Conservation (phyloP, 2,113 vertebrate species). For the Micronisus gabar region DNA sequence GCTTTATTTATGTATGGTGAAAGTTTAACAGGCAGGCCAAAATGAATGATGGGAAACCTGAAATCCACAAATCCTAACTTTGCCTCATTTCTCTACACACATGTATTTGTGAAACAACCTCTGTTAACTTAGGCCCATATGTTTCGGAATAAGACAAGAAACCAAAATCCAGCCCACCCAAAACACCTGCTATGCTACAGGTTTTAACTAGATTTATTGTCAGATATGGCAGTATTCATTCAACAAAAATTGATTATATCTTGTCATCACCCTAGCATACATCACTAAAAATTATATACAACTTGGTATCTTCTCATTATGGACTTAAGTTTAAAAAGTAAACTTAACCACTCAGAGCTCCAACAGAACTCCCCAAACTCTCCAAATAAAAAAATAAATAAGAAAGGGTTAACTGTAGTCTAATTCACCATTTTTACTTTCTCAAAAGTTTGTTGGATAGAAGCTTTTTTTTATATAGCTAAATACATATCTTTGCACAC, state of each 20-base stretch:
- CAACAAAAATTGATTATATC: background rate
- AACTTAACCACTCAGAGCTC: background rate
- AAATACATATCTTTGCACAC: background rate
- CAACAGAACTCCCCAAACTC: background rate
- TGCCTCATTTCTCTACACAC: background rate
- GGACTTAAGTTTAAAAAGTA: background rate
- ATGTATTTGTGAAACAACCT: background rate
- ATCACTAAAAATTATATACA: background rate
- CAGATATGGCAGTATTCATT: background rate
- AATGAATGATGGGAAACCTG: background rate
- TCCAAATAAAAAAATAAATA: background rate
- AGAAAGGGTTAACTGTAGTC: background rate
- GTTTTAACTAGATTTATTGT: background rate
- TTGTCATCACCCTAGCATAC: background rate
- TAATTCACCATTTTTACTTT: background rate
- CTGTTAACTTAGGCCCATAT: background rate
- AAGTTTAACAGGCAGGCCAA: background rate
- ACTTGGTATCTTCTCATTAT: background rate
- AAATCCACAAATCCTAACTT: background rate
- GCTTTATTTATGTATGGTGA: background rate
- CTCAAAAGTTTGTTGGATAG: background rate
- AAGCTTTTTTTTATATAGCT: background rate
- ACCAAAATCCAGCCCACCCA: background rate
- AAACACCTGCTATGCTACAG: fast-evolving
- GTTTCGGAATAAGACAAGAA: background rate